These are phyloP conservation scores for Tethya wilhelma DNA, from an alignment of 37 sponge, comb jelly and placozoan genomes.

Conservation along the genomic window DNA sequence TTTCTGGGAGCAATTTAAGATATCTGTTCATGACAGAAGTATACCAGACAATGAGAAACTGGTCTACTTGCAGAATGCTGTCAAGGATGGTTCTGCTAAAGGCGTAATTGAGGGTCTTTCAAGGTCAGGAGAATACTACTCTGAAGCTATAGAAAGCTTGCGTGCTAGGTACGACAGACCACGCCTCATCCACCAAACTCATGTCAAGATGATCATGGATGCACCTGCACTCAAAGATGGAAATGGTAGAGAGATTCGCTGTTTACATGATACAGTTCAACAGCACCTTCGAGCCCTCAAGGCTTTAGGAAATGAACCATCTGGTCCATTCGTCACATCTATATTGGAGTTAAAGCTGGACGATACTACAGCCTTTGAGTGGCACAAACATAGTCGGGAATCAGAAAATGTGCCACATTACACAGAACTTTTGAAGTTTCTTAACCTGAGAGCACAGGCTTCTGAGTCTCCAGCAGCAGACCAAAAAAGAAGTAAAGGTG, in stretches of 20 bases:
- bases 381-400: slow-evolving; percentile 27
- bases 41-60: slow-evolving; percentile 14
- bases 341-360: slow-evolving; percentile 26
- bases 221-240: slow-evolving; percentile 27
- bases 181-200: slow-evolving; percentile 27
- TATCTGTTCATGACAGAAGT: slow-evolving; percentile 24
- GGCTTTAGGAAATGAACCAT: slow-evolving; percentile 22
- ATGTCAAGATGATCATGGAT: slow-evolving; percentile 18
- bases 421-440: slow-evolving; percentile 13
- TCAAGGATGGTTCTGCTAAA: slow-evolving; percentile 29
- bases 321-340: slow-evolving; percentile 21
- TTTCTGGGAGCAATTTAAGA: slow-evolving; percentile 27
- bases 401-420: slow-evolving; percentile 15
- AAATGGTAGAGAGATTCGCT: slow-evolving; percentile 17
- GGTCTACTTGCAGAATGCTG: slow-evolving; percentile 20
- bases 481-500: neutral
- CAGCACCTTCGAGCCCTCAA: slow-evolving; percentile 34
- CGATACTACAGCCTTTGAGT: slow-evolving; percentile 18
- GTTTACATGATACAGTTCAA: slow-evolving; percentile 9
- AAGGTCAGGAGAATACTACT: slow-evolving; percentile 17
- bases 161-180: slow-evolving; percentile 12
- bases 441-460: slow-evolving; percentile 28
- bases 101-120: slow-evolving; percentile 18
- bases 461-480: slow-evolving; percentile 12
- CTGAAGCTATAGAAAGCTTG: slow-evolving; percentile 28